Percentiles rank a stretch among this genome's conserved stretches.
These are phyloP conservation scores for Tyrannus savana DNA, from an alignment of 2,113 vertebrate genomes.

Conservation along the genomic window DNA sequence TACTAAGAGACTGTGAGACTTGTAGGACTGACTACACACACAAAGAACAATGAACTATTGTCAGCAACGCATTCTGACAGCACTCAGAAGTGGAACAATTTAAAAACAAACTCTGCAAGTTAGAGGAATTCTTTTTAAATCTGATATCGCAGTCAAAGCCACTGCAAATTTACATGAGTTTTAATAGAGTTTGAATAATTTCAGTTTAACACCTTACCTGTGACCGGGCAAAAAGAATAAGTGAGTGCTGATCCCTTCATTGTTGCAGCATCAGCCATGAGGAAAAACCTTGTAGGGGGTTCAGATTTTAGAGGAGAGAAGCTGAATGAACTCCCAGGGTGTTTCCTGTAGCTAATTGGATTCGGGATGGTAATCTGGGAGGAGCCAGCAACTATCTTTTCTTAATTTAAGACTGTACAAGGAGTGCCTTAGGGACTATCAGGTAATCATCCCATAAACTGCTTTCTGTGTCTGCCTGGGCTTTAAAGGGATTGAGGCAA, in stretches of 20 bases:
- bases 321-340: not conserved
- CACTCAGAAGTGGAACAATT: not conserved
- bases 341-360: conserved; percentile 61
- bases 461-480: conserved; percentile 1
- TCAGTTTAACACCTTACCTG: conserved; percentile 48
- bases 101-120: not conserved
- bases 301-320: not conserved
- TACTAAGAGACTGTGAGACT: not conserved
- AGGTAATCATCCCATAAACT: conserved; percentile 36
- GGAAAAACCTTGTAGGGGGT: not conserved
- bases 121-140: not conserved
- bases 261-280: not conserved
- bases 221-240: conserved; percentile 54
- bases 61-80: not conserved
- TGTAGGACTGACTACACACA: not conserved
- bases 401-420: not conserved
- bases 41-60: not conserved
- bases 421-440: not conserved
- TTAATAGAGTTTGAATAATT: not conserved
- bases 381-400: conserved; percentile 47
- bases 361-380: conserved; percentile 46
- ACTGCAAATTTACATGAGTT: not conserved
- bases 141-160: not conserved
- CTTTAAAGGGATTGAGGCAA: conserved; percentile 39
- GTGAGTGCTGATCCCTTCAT: conserved; percentile 62